Conservation (phyloP, 1,140 invertebrate species). For the Penaeus japonicus region DNA sequence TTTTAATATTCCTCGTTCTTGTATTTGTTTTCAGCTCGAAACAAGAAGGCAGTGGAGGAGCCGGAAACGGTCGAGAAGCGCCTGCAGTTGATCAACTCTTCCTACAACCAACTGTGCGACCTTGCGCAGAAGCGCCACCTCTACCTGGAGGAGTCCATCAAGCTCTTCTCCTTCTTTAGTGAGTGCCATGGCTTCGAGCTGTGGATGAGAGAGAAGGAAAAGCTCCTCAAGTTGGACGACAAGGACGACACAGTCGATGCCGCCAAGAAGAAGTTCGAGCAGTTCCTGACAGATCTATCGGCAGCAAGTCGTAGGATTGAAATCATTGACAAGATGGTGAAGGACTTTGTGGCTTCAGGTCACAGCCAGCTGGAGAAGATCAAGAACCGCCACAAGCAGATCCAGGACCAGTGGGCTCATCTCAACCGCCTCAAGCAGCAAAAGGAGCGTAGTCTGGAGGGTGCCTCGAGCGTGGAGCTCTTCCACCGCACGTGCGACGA, state of each 20-base stretch:
- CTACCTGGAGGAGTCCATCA: conserved; percentile 89
- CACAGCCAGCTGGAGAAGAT: conserved; percentile 90
- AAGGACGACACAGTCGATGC: conserved; percentile 89
- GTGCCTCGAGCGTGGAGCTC: conserved; percentile 89
- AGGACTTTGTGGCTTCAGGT: conserved; percentile 82
- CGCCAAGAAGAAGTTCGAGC: conserved; percentile 91
- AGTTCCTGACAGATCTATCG: conserved; percentile 93
- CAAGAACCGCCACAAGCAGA: conserved; percentile 67
- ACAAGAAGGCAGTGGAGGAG: conserved; percentile 67
- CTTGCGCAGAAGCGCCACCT: conserved; percentile 80
- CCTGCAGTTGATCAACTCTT: conserved; percentile 80
- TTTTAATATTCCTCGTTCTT: conserved; percentile 63
- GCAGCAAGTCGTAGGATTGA: conserved; percentile 90
- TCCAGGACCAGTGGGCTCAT: conserved; percentile 87
- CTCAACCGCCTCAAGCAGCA: conserved; percentile 87
- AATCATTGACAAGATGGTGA: conserved; percentile 85
- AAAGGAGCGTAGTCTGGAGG: conserved; percentile 90
- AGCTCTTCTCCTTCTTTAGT: conserved; percentile 92
- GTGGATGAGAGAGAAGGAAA: conserved; percentile 96
- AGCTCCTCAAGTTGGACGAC: conserved; percentile 84
- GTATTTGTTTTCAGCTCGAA: conserved; percentile 49
- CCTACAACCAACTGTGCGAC: conserved; percentile 82
- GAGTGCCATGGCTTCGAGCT: conserved; percentile 98
- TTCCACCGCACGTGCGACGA: conserved; percentile 94
- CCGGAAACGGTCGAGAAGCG: conserved; percentile 84